phyloP scores from a whole-genome alignment of 2,888 invertebrate species.

The Nebria salina region DNA sequence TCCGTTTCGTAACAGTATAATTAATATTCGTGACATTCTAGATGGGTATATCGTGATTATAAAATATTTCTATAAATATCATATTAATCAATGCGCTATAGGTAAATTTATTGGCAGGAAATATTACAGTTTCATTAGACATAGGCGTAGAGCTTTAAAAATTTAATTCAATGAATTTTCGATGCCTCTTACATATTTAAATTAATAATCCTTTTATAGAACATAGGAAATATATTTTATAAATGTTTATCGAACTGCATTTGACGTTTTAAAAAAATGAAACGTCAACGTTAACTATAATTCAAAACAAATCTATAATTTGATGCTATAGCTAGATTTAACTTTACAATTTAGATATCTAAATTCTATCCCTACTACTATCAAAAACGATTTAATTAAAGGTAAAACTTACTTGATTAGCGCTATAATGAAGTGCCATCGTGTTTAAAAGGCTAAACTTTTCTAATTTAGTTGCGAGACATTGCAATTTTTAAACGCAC shows the following conservation, averaged over 20 bases:
- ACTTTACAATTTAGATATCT: too few species aligned
- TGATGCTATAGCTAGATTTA: too few species aligned
- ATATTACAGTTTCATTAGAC: not conserved
- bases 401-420: slow-evolving; percentile 50
- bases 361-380: too few species aligned
- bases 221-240: too few species aligned
- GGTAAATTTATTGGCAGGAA: not conserved
- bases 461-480: not conserved
- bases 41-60: not conserved
- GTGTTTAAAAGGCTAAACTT: not conserved
- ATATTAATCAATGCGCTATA: not conserved
- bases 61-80: not conserved
- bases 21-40: not conserved
- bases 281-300: too few species aligned
- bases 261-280: not conserved
- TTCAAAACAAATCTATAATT: not conserved
- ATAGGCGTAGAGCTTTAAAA: too few species aligned
- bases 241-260: not conserved
- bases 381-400: slow-evolving; percentile 44
- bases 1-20: not conserved
- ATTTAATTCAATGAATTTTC: not conserved
- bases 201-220: too few species aligned
- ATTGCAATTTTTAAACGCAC: not conserved
- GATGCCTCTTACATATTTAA: not conserved
- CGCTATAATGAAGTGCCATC: slow-evolving; percentile 51